Percentiles rank a stretch among this genome's conserved stretches.
Conservation (phyloP, 2,113 vertebrate genomes). For the Columba janthina region DNA sequence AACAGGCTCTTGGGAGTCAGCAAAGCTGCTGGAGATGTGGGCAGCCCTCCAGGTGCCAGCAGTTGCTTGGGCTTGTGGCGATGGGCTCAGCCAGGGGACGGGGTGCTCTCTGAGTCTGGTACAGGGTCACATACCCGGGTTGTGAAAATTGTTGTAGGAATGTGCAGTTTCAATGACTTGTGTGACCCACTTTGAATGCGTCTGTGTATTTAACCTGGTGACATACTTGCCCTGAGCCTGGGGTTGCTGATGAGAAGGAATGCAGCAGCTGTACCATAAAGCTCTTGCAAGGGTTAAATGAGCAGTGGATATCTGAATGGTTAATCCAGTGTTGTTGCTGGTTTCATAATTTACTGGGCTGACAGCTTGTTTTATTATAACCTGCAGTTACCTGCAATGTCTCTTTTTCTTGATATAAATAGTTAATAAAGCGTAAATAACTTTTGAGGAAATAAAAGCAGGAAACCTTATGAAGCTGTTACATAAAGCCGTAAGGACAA, state of each 20-base stretch:
- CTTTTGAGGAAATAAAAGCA: background rate
- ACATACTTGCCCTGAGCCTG: background rate
- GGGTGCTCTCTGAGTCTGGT: background rate
- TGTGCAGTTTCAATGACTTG: background rate
- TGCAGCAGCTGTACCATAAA: background rate
- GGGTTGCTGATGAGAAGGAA: background rate
- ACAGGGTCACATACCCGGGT: background rate
- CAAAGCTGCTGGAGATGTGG: background rate
- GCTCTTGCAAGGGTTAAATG: background rate
- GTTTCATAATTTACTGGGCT: background rate
- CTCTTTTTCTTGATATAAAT: background rate
- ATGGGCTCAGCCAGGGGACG: background rate
- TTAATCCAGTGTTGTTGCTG: background rate
- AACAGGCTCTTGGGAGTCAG: conserved; percentile 13
- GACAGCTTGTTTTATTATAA: background rate
- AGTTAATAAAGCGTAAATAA: background rate
- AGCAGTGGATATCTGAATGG: background rate
- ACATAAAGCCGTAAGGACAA: background rate
- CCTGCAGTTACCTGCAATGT: background rate
- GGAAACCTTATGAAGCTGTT: background rate
- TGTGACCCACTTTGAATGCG: background rate
- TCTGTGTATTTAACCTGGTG: background rate
- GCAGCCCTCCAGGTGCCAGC: background rate
- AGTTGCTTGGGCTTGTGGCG: background rate
- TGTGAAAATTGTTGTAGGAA: background rate